Conservation (phyloP, 2,797 vertebrate genomes). For the Rhinogobio ventralis region DNA sequence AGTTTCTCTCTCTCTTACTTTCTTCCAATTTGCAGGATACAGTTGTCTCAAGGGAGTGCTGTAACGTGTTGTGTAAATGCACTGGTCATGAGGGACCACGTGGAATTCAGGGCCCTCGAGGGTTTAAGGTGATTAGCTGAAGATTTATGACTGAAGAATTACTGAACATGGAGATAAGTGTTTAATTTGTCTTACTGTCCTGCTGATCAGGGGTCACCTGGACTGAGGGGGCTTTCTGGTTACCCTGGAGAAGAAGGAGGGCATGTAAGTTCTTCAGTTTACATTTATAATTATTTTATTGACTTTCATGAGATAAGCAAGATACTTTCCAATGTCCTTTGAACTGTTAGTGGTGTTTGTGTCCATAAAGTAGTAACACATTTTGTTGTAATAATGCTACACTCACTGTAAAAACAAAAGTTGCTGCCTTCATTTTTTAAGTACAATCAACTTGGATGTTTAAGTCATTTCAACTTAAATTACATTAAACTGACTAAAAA, state of each 20-base stretch:
- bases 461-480: too few species aligned
- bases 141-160: not conserved
- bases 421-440: too few species aligned
- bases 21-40: conserved; percentile 74
- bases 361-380: not conserved
- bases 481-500: too few species aligned
- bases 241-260: conserved; percentile 88
- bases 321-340: not conserved
- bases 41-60: conserved; percentile 83
- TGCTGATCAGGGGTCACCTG: conserved; percentile 77
- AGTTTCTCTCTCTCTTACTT: conserved; percentile 17
- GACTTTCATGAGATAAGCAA: not conserved
- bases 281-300: not conserved
- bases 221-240: conserved; percentile 79
- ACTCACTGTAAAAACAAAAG: too few species aligned
- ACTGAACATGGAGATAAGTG: not conserved
- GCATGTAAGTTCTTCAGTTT: conserved; percentile 75
- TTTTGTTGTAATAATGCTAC: not conserved
- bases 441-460: too few species aligned
- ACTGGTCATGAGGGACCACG: conserved; percentile 79
- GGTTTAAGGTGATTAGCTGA: conserved; percentile 79
- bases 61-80: conserved; percentile 83
- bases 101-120: conserved; percentile 74
- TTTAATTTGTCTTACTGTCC: conserved; percentile 14
- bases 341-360: not conserved